A percentile compares a stretch with the other conserved stretches of the same genome.
phyloP scores from a whole-genome alignment of 2,888 invertebrate species.

The Mayetiola destructor region DNA sequence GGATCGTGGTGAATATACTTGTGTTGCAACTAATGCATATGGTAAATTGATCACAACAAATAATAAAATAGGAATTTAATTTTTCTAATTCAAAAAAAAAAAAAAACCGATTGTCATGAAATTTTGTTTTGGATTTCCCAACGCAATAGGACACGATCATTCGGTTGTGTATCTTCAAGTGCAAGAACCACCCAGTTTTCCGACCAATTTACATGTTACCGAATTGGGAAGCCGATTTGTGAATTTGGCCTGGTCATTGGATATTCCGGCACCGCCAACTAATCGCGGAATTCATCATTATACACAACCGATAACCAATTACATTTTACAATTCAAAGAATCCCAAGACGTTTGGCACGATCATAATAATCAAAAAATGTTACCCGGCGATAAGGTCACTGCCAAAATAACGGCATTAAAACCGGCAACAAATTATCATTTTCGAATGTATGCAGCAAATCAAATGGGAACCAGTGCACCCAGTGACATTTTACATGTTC shows the following conservation, averaged over 20 bases:
- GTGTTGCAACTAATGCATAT: slow-evolving; percentile 41
- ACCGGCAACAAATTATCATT: slow-evolving; percentile 45
- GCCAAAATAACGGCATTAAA: slow-evolving; percentile 40
- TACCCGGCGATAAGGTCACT: slow-evolving; percentile 40
- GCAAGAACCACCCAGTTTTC: slow-evolving; percentile 46
- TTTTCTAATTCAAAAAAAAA: neutral
- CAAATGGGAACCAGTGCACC: slow-evolving; percentile 45
- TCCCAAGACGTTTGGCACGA: slow-evolving; percentile 44
- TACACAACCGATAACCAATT: slow-evolving; percentile 38
- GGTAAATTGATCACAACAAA: no score
- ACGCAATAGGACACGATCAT: slow-evolving; percentile 14
- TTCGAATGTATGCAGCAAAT: slow-evolving; percentile 46
- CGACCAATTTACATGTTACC: slow-evolving; percentile 41
- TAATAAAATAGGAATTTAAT: slow-evolving; percentile 33
- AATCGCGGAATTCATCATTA: neutral
- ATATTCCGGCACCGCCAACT: slow-evolving; percentile 19
- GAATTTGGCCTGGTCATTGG: slow-evolving; percentile 41
- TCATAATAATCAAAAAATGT: slow-evolving; percentile 40
- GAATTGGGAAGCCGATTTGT: slow-evolving; percentile 43
- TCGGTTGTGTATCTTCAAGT: slow-evolving; percentile 35
- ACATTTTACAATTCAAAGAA: slow-evolving; percentile 45
- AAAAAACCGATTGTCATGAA: no score
- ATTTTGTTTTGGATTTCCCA: no score
- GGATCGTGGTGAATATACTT: slow-evolving; percentile 45
- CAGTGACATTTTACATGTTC: slow-evolving; percentile 40